phyloP scores from a whole-genome alignment of 2,797 vertebrate species.

The Molossus molossus region DNA sequence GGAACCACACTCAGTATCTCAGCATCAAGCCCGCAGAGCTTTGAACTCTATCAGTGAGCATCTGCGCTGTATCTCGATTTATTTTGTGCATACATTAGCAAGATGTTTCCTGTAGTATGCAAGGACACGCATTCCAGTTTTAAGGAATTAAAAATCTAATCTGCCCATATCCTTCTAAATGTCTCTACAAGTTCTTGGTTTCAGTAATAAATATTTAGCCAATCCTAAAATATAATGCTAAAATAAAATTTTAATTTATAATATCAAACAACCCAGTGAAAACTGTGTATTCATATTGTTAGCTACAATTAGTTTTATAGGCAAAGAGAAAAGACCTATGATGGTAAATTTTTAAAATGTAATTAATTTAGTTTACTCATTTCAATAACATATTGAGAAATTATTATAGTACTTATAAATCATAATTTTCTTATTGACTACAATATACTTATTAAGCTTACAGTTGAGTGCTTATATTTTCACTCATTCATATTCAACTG shows the following conservation, averaged over 20 bases:
- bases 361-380: conserved; percentile 74
- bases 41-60: background rate
- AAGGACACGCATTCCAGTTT: background rate
- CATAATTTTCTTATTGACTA: conserved; percentile 66
- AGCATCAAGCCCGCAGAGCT: background rate
- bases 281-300: background rate
- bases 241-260: conserved; percentile 63
- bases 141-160: background rate
- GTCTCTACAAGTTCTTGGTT: background rate
- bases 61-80: background rate
- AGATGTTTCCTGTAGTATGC: background rate
- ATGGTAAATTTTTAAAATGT: conserved; percentile 38
- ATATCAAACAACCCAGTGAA: conserved; percentile 28
- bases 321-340: conserved; percentile 44
- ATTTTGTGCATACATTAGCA: background rate
- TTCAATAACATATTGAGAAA: conserved; percentile 76
- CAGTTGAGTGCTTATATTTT: conserved; percentile 1
- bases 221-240: conserved; percentile 41
- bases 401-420: conserved; percentile 65
- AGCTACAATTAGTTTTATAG: conserved; percentile 51
- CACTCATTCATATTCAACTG: background rate
- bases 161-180: background rate
- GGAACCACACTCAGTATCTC: background rate
- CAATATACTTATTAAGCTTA: conserved; percentile 9
- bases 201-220: conserved; percentile 42